These are phyloP conservation scores for Callopanchax toddi DNA, from an alignment of 2,113 vertebrate genomes.

Conservation along the genomic window DNA sequence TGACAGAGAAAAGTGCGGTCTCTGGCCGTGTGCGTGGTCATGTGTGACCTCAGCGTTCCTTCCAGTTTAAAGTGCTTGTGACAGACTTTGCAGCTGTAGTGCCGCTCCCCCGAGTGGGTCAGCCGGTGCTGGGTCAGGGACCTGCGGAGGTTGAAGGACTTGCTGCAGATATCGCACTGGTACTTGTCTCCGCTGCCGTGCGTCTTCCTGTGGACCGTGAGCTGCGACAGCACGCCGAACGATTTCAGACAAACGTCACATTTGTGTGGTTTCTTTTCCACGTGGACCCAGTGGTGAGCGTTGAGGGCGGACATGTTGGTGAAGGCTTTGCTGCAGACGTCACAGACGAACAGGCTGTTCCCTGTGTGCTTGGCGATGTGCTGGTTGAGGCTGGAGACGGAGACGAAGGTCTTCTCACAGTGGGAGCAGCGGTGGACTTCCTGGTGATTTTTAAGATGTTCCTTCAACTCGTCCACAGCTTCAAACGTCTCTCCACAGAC, in stretches of 20 bases:
- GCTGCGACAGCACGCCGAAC: neutral
- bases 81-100: neutral
- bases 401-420: constrained; percentile 8
- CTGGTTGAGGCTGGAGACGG: neutral
- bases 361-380: neutral
- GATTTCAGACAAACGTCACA: constrained; percentile 8
- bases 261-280: neutral
- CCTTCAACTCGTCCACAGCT: neutral
- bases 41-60: neutral
- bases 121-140: neutral
- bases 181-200: neutral
- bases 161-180: constrained; percentile 2
- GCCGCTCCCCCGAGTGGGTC: constrained; percentile 7
- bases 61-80: constrained; percentile 4
- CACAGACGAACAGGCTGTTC: neutral
- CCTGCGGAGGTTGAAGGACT: neutral
- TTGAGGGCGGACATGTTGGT: neutral
- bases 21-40: constrained; percentile 17
- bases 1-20: constrained; percentile 45
- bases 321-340: constrained; percentile 2
- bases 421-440: neutral
- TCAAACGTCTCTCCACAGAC: constrained; percentile 6
- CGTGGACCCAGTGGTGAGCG: neutral
- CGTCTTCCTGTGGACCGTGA: neutral
- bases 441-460: constrained; percentile 4